Evolutionary conservation across 1,140 invertebrate species (phyloP).

Genomic region (Mizuhopecten yessoensis): DNA sequence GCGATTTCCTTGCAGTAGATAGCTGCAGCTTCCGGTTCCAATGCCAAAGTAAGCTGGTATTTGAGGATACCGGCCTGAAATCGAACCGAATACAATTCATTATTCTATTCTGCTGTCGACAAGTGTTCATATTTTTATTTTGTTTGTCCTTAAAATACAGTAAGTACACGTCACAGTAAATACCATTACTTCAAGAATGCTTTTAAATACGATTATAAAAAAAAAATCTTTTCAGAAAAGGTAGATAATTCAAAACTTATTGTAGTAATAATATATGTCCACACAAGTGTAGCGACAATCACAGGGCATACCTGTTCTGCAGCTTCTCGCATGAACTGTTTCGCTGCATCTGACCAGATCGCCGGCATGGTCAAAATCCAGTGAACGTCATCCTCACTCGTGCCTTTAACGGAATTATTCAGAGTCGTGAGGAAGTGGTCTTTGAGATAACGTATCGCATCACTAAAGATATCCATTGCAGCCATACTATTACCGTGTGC

Average conservation of each 20-base stretch:
- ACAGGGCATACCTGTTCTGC: slow-evolving; percentile 27
- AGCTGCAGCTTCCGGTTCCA: neutral
- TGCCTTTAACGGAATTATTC: neutral
- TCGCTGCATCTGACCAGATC: slow-evolving; percentile 7
- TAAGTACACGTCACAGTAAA: no score
- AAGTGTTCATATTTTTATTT: no score
- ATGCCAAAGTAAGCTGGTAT: neutral
- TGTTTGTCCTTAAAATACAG: no score
- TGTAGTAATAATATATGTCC: no score
- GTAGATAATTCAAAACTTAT: no score
- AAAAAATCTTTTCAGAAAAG: no score
- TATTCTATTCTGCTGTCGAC: no score
- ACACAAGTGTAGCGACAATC: no score
- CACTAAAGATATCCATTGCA: neutral
- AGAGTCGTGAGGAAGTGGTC: neutral
- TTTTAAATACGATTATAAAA: no score
- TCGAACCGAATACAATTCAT: neutral
- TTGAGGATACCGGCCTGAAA: neutral
- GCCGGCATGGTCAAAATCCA: neutral
- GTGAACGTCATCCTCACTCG: neutral
- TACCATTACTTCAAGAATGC: no score
- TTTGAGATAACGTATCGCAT: neutral
- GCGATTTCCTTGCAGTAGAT: neutral
- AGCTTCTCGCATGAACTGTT: slow-evolving; percentile 3
- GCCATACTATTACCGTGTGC: neutral